These are phyloP conservation scores for Drosophila ogumai DNA, from an alignment of 1,140 invertebrate genomes.

Conservation along the genomic window DNA sequence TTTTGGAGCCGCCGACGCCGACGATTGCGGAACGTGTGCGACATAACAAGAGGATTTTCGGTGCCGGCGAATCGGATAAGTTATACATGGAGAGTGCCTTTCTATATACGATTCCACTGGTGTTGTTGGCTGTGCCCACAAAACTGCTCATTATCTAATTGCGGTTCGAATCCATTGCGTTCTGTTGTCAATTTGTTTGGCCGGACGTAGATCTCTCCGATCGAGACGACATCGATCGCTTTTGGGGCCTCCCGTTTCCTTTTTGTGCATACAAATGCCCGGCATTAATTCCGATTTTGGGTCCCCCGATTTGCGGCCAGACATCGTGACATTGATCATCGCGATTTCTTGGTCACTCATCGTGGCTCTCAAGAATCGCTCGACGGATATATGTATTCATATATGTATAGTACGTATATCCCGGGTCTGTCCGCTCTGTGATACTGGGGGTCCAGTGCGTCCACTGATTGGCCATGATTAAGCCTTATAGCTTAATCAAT, in stretches of 20 bases:
- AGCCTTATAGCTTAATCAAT: slow-evolving; percentile 34
- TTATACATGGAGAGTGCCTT: slow-evolving; percentile 48
- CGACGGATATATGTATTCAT: slow-evolving; percentile 2
- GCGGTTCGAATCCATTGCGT: slow-evolving; percentile 26
- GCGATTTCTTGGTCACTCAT: slow-evolving; percentile 32
- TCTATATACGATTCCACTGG: slow-evolving; percentile 36
- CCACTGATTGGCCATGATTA: slow-evolving; percentile 45
- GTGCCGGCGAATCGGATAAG: slow-evolving; percentile 16
- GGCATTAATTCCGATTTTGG: slow-evolving; percentile 34
- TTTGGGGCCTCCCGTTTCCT: slow-evolving; percentile 15
- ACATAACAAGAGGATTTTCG: slow-evolving; percentile 23
- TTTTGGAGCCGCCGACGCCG: slow-evolving; percentile 17
- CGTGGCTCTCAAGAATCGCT: slow-evolving; percentile 32
- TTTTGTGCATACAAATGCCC: slow-evolving; percentile 33
- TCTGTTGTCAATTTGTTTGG: slow-evolving; percentile 15
- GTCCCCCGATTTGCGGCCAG: slow-evolving; percentile 9
- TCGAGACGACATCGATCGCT: slow-evolving; percentile 21
- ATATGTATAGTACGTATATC: slow-evolving; percentile 1
- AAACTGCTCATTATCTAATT: slow-evolving; percentile 56
- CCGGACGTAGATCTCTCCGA: slow-evolving; percentile 48
- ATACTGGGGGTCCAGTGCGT: slow-evolving; percentile 9
- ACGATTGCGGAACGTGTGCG: slow-evolving; percentile 22
- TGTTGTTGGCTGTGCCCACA: slow-evolving; percentile 25
- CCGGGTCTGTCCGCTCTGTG: not conserved
- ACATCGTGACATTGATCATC: slow-evolving; percentile 23